Evolutionary conservation across 30 jellyfish, hydroid and myxozoan species (phyloP).

Genomic region (Mastigias papua): DNA sequence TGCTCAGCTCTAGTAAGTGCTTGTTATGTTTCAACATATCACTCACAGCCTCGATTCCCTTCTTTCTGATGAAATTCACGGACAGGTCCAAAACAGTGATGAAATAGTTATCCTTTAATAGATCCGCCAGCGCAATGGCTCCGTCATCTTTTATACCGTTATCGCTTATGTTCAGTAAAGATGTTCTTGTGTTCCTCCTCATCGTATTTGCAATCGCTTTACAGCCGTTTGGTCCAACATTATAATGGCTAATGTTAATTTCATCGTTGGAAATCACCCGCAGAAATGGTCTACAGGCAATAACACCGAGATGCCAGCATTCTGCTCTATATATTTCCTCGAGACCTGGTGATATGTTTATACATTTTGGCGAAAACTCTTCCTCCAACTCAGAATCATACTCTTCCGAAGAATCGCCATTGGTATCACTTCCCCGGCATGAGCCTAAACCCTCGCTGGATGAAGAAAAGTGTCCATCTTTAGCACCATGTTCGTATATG

Average conservation of each 20-base stretch:
- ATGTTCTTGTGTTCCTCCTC: constrained; percentile 37
- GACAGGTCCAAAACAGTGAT: constrained; percentile 64
- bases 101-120: constrained; percentile 53
- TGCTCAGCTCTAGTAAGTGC: constrained; percentile 53
- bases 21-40: constrained; percentile 15
- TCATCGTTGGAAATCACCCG: constrained; percentile 56
- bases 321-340: constrained; percentile 18
- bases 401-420: constrained; percentile 6
- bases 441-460: not conserved
- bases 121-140: constrained; percentile 60
- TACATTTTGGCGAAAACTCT: constrained; percentile 7
- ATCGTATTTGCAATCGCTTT: constrained; percentile 61
- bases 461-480: not conserved
- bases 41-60: constrained; percentile 46
- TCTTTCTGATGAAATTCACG: constrained; percentile 41
- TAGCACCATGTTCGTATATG: not conserved
- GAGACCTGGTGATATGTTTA: not conserved
- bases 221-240: constrained; percentile 74
- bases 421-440: not conserved
- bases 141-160: constrained; percentile 70
- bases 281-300: constrained; percentile 63
- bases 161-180: constrained; percentile 58
- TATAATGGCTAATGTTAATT: constrained; percentile 64
- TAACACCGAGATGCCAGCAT: constrained; percentile 36
- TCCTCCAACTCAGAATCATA: constrained; percentile 67